phyloP scores from a whole-genome alignment of 2,113 vertebrate genomes.

The Mesembrinibis cayennensis region DNA sequence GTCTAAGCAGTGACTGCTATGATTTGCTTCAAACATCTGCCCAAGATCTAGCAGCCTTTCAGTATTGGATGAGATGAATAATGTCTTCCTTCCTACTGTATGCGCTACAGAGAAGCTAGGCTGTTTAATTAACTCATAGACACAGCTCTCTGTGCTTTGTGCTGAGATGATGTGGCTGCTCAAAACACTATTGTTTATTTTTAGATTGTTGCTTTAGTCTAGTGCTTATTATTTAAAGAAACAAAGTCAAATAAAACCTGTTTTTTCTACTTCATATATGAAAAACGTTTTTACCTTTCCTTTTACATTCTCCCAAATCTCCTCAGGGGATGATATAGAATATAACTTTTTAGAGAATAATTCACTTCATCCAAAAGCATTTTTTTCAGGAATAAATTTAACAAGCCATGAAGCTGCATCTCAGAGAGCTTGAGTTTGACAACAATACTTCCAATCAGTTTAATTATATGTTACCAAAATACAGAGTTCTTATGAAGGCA shows the following conservation, averaged over 20 bases:
- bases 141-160: background rate
- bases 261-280: background rate
- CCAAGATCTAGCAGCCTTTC: background rate
- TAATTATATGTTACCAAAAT: conserved; percentile 22
- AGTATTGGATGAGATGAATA: background rate
- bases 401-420: background rate
- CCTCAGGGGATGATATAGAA: background rate
- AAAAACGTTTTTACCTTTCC: background rate
- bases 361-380: background rate
- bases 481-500: background rate
- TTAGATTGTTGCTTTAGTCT: background rate
- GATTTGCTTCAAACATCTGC: background rate
- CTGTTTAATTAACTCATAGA: background rate
- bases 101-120: background rate
- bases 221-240: background rate
- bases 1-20: background rate
- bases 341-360: background rate
- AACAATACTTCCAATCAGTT: conserved; percentile 14
- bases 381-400: background rate
- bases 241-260: background rate
- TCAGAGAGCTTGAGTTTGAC: background rate
- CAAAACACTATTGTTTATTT: background rate
- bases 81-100: background rate
- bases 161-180: background rate
- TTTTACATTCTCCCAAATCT: background rate